Evolutionary conservation across 1,140 invertebrate genomes (phyloP), one percentile per base, ranked within the genome.

Genomic region (Lordiphosa stackelbergi): DNA sequence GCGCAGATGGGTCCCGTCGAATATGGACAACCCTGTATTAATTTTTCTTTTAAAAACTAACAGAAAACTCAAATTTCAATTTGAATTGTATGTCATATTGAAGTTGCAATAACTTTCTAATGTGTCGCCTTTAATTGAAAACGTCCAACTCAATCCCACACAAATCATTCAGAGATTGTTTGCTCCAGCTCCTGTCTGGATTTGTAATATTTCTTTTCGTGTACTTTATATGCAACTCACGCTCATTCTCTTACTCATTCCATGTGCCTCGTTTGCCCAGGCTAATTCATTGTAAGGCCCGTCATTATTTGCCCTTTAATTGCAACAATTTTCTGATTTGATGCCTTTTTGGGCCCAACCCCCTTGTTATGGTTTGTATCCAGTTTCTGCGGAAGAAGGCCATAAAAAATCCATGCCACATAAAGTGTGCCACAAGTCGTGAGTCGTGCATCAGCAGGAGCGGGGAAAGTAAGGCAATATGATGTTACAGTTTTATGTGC

Each of bases 221-320:
- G 11, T 9, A 31, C 7, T 31, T 31, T 28, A 31, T 8, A 31
- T 31, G 6, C 28, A 31, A 31, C 28, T 31, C 28, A 31, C 28
- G 28, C 28, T 31, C 28, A 31, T 31, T 31, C 24, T 31, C 31
- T 9, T 34, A 8, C 7, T 9, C 12, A 31, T 16, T 8, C 5
- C 41, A 8, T 28, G 13, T 42, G 3, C 8, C 13, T 34, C 12
- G 19, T 28, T 22, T 42, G 4, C 11, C 13, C 24, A 9, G 19
- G 13, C 47, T 62, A 66, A 78, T 55, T 79, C 53, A 63, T 68
- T 71, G 58, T 63, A 57, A 45, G 63, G 57, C 54, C 49, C 43
- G 66, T 70, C 71, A 81, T 79, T 79, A 81, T 74, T 75, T 81
- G 60, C 66, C 52, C 66, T 74, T 71, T 79, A 79, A 79, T 79